phyloP scores from a whole-genome alignment of 2,113 vertebrate genomes.

The Tautogolabrus adspersus region DNA sequence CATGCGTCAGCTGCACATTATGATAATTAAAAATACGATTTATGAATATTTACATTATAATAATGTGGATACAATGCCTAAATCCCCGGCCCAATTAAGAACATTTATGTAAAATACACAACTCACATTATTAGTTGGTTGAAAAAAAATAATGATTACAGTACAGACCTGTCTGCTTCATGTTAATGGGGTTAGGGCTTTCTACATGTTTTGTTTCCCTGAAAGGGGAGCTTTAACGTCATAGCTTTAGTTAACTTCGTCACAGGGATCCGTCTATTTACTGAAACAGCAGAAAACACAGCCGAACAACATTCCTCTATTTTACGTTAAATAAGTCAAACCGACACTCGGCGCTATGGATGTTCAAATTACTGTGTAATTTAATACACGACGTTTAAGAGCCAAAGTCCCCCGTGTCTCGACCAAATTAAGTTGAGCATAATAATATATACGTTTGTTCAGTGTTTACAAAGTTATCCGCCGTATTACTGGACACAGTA shows the following conservation, averaged over 20 bases:
- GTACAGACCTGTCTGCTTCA: neutral
- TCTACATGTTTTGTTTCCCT: neutral
- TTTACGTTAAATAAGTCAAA: constrained; percentile 7
- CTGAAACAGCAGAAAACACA: constrained; percentile 49
- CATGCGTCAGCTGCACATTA: no score
- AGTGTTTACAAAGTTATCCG: constrained; percentile 39
- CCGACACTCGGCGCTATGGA: neutral
- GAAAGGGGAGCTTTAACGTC: neutral
- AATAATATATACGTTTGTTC: neutral
- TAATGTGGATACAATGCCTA: neutral
- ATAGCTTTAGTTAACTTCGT: constrained; percentile 19
- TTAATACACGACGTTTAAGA: neutral
- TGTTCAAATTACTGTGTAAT: neutral
- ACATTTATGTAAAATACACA: neutral
- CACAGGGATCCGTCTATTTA: constrained; percentile 64
- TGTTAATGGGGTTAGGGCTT: neutral
- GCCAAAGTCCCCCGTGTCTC: neutral
- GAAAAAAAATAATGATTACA: neutral
- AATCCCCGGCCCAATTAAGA: neutral
- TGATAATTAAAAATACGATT: neutral
- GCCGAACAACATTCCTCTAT: constrained; percentile 19
- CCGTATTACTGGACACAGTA: constrained; percentile 27
- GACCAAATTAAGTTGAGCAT: neutral
- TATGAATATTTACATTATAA: neutral
- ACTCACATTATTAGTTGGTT: neutral